Evolutionary conservation across 2,113 vertebrate genomes (phyloP), one percentile per base, ranked within the genome.

Genomic region (Lepus americanus): DNA sequence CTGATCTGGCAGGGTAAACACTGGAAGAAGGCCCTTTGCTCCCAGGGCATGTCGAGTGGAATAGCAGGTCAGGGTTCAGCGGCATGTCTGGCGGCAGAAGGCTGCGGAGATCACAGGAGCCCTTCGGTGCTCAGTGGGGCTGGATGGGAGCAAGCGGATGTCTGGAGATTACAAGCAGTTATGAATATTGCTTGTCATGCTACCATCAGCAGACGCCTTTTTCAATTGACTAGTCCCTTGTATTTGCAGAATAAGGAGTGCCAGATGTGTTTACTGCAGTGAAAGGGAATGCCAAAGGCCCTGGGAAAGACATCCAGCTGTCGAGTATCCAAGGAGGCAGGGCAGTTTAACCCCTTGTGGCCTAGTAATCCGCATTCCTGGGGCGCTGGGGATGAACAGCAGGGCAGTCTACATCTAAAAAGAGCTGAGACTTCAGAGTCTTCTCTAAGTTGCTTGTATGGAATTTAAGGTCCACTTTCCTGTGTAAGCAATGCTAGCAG

Each of bases 121-220:
- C 95, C 92, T 97, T 97, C 73, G 96, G 92, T 91, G 97, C 92
- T 95, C 94, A 0, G 0, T 49, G 94, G 97, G 95, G 97, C 97
- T 95, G 96, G 94, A 88, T 82, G 97, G 97, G 93, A 97, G 96
- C 92, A 64, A 44, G 61, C 25, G 95, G 88, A 90, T 6, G 90
- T 69, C 96, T 81, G 96, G 74, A 97, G 97, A 95, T 95, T 95
- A 97, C 97, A 94, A 94, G 98, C 97, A 92, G 97, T 86, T 90
- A 72, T 66, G 97, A 97, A 81, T 92, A 91, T 96, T 87, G 84
- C 98, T 96, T 97, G 97, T 97, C 98, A 89, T 14, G 91, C 97
- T 97, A 96, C 97, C 98, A 90, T 87, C 97, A 95, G 97, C 97
- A 88, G 97, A 97, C 64, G 51, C 96, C 63, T 94, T 53, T 83